A percentile compares a stretch with the other conserved stretches of the same genome.
These are phyloP conservation scores for Helicolenus hilgendorfi DNA, from an alignment of 2,797 vertebrate genomes.

Conservation along the genomic window DNA sequence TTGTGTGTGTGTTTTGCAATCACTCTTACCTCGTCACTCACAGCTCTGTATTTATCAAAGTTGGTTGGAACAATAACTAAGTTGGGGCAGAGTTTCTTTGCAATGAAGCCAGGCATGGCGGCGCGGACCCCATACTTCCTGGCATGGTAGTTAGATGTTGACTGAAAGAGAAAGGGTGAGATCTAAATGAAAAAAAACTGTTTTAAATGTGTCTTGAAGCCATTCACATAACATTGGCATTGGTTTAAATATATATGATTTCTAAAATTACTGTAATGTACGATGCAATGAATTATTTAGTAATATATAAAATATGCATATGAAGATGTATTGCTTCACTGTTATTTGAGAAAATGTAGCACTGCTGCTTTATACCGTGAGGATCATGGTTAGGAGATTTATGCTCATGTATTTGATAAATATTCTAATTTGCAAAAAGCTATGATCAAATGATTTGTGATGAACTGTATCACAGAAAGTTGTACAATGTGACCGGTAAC, in stretches of 20 bases:
- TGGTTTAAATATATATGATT: background rate
- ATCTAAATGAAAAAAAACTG: background rate
- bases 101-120: conserved; percentile 99
- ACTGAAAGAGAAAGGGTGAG: conserved; percentile 86
- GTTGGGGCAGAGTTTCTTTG: conserved; percentile 95
- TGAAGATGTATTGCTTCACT: background rate
- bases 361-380: background rate
- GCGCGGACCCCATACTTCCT: conserved; percentile 97
- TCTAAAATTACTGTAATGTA: background rate
- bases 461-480: background rate
- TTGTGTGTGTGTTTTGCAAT: background rate
- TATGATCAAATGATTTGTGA: background rate
- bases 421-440: background rate
- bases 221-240: background rate
- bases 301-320: background rate
- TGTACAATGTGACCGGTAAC: background rate
- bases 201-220: background rate
- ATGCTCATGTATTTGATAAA: background rate
- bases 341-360: background rate
- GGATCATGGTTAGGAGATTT: background rate
- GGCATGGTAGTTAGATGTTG: conserved; percentile 98
- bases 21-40: conserved; percentile 94
- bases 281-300: background rate
- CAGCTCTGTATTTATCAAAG: conserved; percentile 95
- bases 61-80: conserved; percentile 94